A percentile compares a stretch with the other conserved stretches of the same genome.
phyloP scores from a whole-genome alignment of 2,113 vertebrate species.

The Entomyzon cyanotis region DNA sequence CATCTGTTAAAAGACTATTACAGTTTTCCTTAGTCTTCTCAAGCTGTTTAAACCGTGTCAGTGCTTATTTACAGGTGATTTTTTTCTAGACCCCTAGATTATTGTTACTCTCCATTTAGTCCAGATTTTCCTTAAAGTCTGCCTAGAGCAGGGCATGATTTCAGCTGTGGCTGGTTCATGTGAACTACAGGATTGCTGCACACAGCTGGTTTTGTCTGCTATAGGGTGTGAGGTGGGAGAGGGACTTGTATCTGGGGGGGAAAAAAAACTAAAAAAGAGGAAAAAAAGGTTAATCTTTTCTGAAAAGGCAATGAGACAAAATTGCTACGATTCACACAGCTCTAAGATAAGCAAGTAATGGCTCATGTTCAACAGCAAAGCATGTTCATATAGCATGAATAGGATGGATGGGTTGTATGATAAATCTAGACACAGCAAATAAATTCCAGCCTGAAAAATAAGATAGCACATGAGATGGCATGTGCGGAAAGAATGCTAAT shows the following conservation, averaged over 20 bases:
- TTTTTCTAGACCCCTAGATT: not conserved
- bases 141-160: not conserved
- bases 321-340: constrained; percentile 31
- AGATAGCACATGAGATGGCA: constrained; percentile 54
- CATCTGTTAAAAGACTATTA: not conserved
- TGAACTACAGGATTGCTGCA: not conserved
- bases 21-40: not conserved
- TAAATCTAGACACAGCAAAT: constrained; percentile 59
- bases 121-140: not conserved
- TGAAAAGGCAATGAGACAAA: constrained; percentile 46
- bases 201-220: not conserved
- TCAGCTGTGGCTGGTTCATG: not conserved
- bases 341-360: constrained; percentile 63
- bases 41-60: not conserved
- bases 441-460: constrained; percentile 65
- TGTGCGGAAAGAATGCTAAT: constrained; percentile 63
- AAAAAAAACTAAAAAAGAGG: not conserved
- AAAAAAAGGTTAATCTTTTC: constrained; percentile 32
- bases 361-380: constrained; percentile 60
- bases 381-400: constrained; percentile 66
- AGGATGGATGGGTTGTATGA: constrained; percentile 62
- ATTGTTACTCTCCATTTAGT: not conserved
- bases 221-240: not conserved
- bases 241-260: fast-evolving
- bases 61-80: not conserved